These are phyloP conservation scores for Euplagia quadripunctaria DNA, from an alignment of 2,888 invertebrate species.

Conservation along the genomic window DNA sequence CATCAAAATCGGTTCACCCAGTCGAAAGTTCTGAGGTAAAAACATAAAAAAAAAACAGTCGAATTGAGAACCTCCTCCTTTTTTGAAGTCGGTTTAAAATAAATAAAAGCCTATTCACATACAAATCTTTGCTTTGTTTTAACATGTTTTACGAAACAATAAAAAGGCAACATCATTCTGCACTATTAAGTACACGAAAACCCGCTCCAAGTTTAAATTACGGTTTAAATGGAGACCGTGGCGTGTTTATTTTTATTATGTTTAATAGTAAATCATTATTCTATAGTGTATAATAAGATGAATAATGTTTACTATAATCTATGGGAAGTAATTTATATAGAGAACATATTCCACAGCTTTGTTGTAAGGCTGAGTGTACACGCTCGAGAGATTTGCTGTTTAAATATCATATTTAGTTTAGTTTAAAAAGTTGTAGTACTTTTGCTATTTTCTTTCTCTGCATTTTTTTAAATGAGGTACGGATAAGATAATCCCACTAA, in stretches of 20 bases:
- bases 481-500: no score
- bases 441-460: not conserved
- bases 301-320: slow-evolving; percentile 29
- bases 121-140: no score
- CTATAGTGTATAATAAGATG: slow-evolving; percentile 44
- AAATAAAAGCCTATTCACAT: no score
- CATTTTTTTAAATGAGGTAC: no score
- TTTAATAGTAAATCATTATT: slow-evolving; percentile 46
- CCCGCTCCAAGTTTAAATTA: not conserved
- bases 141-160: no score
- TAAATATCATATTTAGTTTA: not conserved
- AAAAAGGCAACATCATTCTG: no score
- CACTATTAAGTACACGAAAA: not conserved
- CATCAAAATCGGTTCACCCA: no score
- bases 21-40: no score
- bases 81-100: no score
- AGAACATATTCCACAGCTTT: slow-evolving; percentile 19
- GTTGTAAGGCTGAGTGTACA: slow-evolving; percentile 29
- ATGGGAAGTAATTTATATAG: slow-evolving; percentile 44
- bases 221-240: not conserved
- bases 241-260: slow-evolving; percentile 44
- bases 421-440: not conserved
- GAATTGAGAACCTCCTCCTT: no score
- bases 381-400: not conserved
- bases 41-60: no score